A percentile compares a stretch with the other conserved stretches of the same genome.
These are phyloP conservation scores for Salvelinus fontinalis DNA, from an alignment of 2,113 vertebrate genomes.

Conservation along the genomic window DNA sequence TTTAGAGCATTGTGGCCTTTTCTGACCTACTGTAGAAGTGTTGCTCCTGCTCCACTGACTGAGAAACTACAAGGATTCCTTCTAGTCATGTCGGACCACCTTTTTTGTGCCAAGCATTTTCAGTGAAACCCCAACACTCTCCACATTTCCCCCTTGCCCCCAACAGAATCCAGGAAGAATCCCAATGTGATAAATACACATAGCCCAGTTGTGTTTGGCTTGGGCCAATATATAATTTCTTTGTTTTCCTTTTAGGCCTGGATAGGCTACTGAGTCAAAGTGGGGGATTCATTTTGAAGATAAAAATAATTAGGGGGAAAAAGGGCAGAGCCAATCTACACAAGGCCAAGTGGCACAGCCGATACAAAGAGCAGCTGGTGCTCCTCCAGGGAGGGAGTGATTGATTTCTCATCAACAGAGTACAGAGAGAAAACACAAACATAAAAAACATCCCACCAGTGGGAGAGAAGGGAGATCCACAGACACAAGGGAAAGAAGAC, in stretches of 20 bases:
- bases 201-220: constrained; percentile 19
- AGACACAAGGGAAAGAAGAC: not conserved
- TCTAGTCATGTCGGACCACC: not conserved
- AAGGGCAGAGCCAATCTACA: constrained; percentile 41
- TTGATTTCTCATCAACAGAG: constrained; percentile 65
- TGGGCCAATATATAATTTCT: constrained; percentile 29
- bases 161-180: constrained; percentile 25
- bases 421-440: constrained; percentile 38
- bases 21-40: not conserved
- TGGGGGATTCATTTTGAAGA: constrained; percentile 57
- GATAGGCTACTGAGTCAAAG: constrained; percentile 40
- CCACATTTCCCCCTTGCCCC: not conserved
- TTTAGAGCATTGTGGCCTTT: not conserved
- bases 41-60: not conserved
- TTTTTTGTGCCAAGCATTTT: not conserved
- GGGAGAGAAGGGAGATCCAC: constrained; percentile 7
- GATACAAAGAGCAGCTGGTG: constrained; percentile 58
- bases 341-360: constrained; percentile 52
- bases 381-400: constrained; percentile 56
- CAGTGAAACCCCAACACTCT: not conserved
- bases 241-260: constrained; percentile 29
- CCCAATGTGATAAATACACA: constrained; percentile 17
- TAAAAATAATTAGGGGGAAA: constrained; percentile 33
- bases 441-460: constrained; percentile 17
- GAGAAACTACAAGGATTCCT: not conserved